phyloP scores from a whole-genome alignment of 2,888 invertebrate genomes.

The Tupiocoris notatus region DNA sequence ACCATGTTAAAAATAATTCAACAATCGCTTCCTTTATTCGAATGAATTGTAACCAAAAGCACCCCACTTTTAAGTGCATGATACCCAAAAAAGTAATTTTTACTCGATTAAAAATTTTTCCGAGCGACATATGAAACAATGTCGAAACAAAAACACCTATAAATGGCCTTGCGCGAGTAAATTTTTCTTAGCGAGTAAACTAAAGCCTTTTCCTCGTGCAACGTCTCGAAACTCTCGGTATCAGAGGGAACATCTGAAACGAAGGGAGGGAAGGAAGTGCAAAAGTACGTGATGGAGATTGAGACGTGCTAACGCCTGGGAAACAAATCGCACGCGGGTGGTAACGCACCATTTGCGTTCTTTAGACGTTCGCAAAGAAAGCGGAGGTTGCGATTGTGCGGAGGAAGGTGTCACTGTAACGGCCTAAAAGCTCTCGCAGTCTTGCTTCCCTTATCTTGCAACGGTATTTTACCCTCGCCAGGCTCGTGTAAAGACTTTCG shows the following conservation, averaged over 20 bases:
- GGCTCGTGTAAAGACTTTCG: constrained; percentile 2
- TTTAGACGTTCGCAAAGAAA: neutral
- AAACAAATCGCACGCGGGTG: neutral
- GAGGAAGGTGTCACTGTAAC: no score
- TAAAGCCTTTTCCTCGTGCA: neutral
- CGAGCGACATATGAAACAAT: no score
- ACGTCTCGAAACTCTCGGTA: neutral
- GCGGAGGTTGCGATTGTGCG: neutral
- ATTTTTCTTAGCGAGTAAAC: neutral
- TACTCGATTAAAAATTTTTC: neutral
- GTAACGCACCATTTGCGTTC: neutral
- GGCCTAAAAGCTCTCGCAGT: no score
- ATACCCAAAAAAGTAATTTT: no score
- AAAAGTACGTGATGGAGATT: neutral
- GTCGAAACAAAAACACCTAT: no score
- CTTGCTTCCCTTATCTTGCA: neutral
- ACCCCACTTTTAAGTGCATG: no score
- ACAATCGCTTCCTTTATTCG: no score
- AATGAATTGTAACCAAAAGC: no score
- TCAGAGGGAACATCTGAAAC: neutral
- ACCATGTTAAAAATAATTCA: no score
- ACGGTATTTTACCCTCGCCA: neutral
- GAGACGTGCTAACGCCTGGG: neutral
- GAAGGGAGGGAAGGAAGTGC: neutral
- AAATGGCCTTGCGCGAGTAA: no score